Conservation (phyloP, 2,888 invertebrate genomes). For the Caenorhabditis wallacei region DNA sequence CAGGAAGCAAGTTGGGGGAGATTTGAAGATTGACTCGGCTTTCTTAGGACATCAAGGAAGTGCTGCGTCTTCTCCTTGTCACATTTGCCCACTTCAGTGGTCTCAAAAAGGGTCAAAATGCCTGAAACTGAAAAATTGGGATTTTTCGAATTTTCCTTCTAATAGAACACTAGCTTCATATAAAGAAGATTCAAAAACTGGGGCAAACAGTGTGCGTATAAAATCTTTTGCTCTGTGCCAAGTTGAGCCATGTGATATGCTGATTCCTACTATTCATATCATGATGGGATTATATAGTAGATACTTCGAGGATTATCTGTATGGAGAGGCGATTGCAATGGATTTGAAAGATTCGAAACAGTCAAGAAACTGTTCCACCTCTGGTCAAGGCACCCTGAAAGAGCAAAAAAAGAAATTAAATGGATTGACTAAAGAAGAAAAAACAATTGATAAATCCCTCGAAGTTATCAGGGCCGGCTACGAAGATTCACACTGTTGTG, state of each 20-base stretch:
- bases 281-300: background rate
- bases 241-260: slow-evolving; percentile 7
- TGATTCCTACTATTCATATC: background rate
- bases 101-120: background rate
- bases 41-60: slow-evolving; percentile 1
- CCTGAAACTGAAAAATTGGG: background rate
- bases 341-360: background rate
- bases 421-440: background rate
- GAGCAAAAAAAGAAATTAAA: background rate
- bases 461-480: no score
- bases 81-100: background rate
- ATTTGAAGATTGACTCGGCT: background rate
- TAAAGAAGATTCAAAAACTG: background rate
- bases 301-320: slow-evolving; percentile 9
- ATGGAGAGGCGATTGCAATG: background rate
- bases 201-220: background rate
- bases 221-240: background rate
- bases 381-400: no score
- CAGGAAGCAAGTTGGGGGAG: background rate
- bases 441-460: background rate
- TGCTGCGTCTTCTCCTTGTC: background rate
- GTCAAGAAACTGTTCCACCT: background rate
- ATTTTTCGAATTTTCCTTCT: background rate
- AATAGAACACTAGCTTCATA: background rate
- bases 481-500: background rate